Base-by-base conservation (phyloP, 2,113 vertebrate genomes). In the Uria lomvia region DNA sequence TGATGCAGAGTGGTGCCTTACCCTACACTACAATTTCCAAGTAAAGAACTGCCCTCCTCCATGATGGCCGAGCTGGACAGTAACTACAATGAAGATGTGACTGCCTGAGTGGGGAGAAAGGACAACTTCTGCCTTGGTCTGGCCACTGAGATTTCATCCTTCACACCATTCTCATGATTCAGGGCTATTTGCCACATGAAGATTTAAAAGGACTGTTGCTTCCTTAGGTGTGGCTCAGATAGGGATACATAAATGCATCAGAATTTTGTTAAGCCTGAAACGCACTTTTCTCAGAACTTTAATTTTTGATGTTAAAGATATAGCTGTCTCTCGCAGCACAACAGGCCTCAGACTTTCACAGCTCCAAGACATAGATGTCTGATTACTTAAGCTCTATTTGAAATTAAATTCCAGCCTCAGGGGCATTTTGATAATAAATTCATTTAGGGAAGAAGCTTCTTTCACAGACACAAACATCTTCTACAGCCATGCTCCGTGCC, bases 341-440 rank as follows among this genome's bases (percentile, higher is more conserved):
- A 95, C 72, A 92, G 91, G 93, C 82, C 91, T 93, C 93, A 96
- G 91, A 94, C 84, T 97, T 93, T 88, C 75, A 97, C 95, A 91
- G 95, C 96, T 96, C 86, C 86, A 92, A 97, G 95, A 97, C 84
- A 96, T 94, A 97, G 96, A 97, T 97, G 97, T 96, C 91, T 95
- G 96, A 97, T 97, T 97, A 95, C 94, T 96, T 97, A 97, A 98
- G 96, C 94, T 96, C 75, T 79, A 93, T 93, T 95, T 92, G 92
- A 97, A 98, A 98, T 97, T 96, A 96, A 97, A 98, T 97, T 94
- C 91, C 86, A 96, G 94, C 96, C 97, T 97, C 93, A 94, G 92
- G 95, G 97, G 88, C 86, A 92, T 86, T 96, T 93, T 97, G 96
- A 97, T 97, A 96, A 97, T 97, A 97, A 94, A 94, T 97, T 97